Evolutionary conservation across 2,888 invertebrate genomes (phyloP).

Genomic region (Limnephilus lunatus): DNA sequence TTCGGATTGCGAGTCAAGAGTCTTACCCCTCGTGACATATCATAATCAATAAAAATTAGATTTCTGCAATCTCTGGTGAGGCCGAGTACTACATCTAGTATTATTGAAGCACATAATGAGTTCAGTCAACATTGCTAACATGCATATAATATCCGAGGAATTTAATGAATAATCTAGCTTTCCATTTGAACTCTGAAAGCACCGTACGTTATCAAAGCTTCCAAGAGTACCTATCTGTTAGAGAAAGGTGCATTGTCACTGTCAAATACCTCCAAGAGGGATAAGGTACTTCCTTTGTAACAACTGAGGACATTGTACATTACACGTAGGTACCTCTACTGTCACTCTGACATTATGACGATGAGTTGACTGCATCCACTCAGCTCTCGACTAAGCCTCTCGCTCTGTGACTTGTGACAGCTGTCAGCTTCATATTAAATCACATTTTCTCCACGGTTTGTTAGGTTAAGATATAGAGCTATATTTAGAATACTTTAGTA

Average conservation of each 20-base stretch:
- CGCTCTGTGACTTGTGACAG: neutral
- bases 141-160: too few relatives aligned
- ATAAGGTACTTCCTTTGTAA: neutral
- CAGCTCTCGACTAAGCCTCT: neutral
- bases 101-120: too few relatives aligned
- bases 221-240: neutral
- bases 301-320: neutral
- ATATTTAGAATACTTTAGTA: neutral
- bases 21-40: too few relatives aligned
- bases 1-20: too few relatives aligned
- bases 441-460: neutral
- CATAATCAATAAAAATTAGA: too few relatives aligned
- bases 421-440: neutral
- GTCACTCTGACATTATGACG: neutral
- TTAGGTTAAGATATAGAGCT: neutral
- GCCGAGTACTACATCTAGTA: too few relatives aligned
- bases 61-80: too few relatives aligned
- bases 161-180: neutral
- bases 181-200: neutral
- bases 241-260: neutral
- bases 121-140: too few relatives aligned
- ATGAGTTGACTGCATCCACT: neutral
- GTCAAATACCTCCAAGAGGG: neutral
- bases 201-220: neutral
- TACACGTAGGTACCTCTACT: too few relatives aligned